Base-by-base conservation (phyloP, 2,113 vertebrate species). In the Sprattus sprattus region DNA sequence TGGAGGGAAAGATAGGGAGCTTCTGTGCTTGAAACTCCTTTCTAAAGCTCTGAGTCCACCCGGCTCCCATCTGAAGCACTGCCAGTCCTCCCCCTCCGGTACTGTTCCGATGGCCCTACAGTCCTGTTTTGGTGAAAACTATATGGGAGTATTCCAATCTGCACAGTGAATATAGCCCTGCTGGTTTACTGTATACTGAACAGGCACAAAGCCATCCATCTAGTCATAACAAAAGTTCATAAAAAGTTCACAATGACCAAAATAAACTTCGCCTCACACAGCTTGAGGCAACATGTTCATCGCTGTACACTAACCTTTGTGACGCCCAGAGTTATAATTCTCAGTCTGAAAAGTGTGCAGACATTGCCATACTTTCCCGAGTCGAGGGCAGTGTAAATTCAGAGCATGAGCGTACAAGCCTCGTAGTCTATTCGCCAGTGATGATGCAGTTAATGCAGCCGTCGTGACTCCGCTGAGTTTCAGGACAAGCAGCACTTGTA, bases 11-110 rank as follows among this genome's bases (percentile, higher is more conserved):
- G 8, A 90, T 22, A 20, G 47, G 45, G 6, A 90, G 84, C 45
- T 86, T 90, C 45, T 83, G 39, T n/a, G 81, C 46, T 8, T 6
- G 85, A 18, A 87, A 86, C 67, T 89, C 87, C 15, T 88, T 83
- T 6, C 50, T 86, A 45, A 52, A 87, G 71, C 45, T 83, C 39
- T 45, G 83, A 49, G 45, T 52, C 84, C 89, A 90, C 15, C 46
- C 16, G 7, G 84, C 13, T 82, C 84, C 84, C 88, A 90, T 90
- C n/a, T 49, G 45, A 39, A 0, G 7, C 7, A 71, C 54, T 60
- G 64, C 64, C 71, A 78, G 28, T 28, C 54, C 39, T 39, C 39
- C 39, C 39, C 39, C 39, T 39, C 39, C 39, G n/a, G n/a, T n/a
- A n/a, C n/a, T n/a, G n/a, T n/a, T n/a, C n/a, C n/a, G n/a, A n/a